Evolutionary conservation across 2,888 invertebrate species (phyloP), one percentile per base, ranked within the genome.

Genomic region (Stenodema calcarata): DNA sequence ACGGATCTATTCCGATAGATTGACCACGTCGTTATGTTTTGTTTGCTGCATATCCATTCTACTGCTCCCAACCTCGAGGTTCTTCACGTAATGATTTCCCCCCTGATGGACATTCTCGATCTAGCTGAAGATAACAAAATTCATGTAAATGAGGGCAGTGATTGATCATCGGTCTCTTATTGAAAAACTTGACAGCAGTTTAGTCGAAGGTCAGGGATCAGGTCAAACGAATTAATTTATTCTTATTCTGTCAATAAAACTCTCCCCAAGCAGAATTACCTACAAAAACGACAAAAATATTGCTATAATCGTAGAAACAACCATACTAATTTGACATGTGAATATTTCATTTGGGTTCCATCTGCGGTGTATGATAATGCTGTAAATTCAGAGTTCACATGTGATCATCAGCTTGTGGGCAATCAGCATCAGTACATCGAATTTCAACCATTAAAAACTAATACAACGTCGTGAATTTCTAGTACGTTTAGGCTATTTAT

Each of bases 1-100:
- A 30, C 73, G 69, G 18, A 69, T 69, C 23, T 23, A 1, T 73
- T 73, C 73, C 73, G 18, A 73, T 35, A 73, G 73, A 73, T 73
- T 73, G 35, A 41, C 41, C 73, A 30, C 73, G 73, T 73, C 73
- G 41, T 73, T 73, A 73, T 35, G 73, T 73, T 73, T 73, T 41
- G 41, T 30, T 73, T 30, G 73, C 73, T 30, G 11, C 73, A 41
- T 30, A 35, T 73, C 73, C 73, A 73, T 73, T 73, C 73, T 73
- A 6, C 73, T 73, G 73, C 73, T 73, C 35, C 73, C 73, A 73
- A 73, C n/a, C 62, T 23, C 11, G 54, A 2, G 54, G 54, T 54
- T 18, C 54, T 18, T 16, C 16, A 54, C 54, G 4, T 62, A 27
- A 27, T 62, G 62, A 62, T 62, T 62, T 62, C 23, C 62, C 12